phyloP scores from a whole-genome alignment of 2,888 invertebrate species.

The Prostheceraeus crozeri region DNA sequence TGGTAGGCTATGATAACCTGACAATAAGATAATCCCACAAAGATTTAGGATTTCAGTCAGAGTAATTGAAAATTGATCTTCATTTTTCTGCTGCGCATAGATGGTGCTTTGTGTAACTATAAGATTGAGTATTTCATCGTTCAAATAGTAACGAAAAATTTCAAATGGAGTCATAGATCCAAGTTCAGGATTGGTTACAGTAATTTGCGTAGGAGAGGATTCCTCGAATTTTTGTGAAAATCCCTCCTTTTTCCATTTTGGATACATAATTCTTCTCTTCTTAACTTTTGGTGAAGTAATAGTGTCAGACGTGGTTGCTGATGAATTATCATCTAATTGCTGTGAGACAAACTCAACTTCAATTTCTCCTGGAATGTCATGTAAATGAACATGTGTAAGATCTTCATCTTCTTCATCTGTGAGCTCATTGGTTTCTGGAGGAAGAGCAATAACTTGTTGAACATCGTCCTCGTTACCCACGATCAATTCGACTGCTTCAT shows the following conservation, averaged over 20 bases:
- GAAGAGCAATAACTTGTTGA: conserved; percentile 27
- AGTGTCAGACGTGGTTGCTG: conserved; percentile 21
- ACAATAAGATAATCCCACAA: neutral
- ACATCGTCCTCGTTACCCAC: conserved; percentile 17
- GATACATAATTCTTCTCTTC: neutral
- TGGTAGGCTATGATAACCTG: conserved; percentile 30
- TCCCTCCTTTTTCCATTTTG: conserved; percentile 18
- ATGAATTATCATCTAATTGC: conserved; percentile 9
- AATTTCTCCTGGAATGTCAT: conserved; percentile 24
- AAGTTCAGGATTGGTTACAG: neutral
- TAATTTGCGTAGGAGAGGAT: neutral
- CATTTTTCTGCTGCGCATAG: neutral
- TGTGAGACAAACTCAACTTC: conserved; percentile 12
- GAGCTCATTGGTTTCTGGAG: conserved; percentile 22
- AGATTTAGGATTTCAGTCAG: conserved; percentile 4
- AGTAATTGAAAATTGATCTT: conserved; percentile 3
- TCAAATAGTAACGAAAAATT: conserved; percentile 9
- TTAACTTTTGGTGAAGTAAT: conserved; percentile 1
- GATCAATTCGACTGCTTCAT: conserved; percentile 23
- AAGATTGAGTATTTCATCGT: conserved; percentile 7
- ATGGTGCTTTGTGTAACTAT: conserved; percentile 6
- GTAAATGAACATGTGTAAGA: conserved; percentile 16
- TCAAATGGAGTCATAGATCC: conserved; percentile 6
- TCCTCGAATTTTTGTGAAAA: neutral
- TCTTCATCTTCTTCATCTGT: conserved; percentile 28